phyloP scores from a whole-genome alignment of 2,113 vertebrate species.

The Phrynosoma platyrhinos region DNA sequence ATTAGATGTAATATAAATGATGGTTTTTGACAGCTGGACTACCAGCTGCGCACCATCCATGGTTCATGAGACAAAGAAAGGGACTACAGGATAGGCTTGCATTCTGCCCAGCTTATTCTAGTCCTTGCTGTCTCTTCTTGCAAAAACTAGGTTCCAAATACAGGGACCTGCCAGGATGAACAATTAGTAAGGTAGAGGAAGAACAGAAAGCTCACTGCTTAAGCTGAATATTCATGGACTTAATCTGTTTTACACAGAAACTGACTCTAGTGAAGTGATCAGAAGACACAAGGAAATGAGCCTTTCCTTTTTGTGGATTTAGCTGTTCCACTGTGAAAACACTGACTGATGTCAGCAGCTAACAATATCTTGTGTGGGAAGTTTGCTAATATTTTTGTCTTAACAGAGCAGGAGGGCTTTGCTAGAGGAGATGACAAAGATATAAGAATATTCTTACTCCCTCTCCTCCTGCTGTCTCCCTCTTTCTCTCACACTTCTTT shows the following conservation, averaged over 20 bases:
- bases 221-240: neutral
- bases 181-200: neutral
- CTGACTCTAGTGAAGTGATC: neutral
- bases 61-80: neutral
- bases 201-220: neutral
- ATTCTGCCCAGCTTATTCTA: neutral
- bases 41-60: neutral
- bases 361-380: slow-evolving; percentile 48
- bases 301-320: slow-evolving; percentile 14
- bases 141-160: neutral
- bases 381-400: slow-evolving; percentile 45
- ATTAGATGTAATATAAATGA: neutral
- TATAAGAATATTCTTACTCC: slow-evolving; percentile 1
- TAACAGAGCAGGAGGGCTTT: slow-evolving; percentile 22
- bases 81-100: neutral
- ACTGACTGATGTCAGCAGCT: slow-evolving; percentile 32
- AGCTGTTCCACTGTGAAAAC: slow-evolving; percentile 12
- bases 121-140: neutral
- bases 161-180: neutral
- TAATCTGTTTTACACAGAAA: neutral
- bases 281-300: slow-evolving; percentile 7
- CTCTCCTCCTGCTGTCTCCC: neutral
- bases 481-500: neutral
- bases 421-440: slow-evolving; percentile 27
- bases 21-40: neutral